Conservation (phyloP, 2,888 invertebrate genomes). For the Sarcophaga rosellei region DNA sequence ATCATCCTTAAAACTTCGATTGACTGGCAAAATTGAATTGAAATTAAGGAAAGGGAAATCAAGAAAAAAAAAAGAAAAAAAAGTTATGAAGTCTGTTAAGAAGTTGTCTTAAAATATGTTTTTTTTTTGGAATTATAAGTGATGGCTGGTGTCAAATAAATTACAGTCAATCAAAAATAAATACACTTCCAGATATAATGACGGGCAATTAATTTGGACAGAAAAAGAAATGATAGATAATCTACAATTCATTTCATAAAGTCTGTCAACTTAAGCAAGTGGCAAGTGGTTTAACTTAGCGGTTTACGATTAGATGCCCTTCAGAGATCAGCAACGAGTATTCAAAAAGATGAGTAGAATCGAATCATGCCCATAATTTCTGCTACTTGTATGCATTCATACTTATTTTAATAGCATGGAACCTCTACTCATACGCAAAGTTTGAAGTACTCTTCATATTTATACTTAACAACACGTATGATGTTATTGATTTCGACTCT, state of each 20-base stretch:
- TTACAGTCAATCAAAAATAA: slow-evolving; percentile 20
- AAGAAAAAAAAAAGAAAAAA: not conserved
- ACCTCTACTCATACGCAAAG: too few species aligned
- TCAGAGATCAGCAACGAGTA: too few species aligned
- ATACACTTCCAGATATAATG: not conserved
- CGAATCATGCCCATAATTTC: too few species aligned
- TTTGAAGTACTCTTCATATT: too few species aligned
- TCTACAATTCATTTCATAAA: not conserved
- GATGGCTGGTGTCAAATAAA: slow-evolving; percentile 1
- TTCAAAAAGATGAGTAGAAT: too few species aligned
- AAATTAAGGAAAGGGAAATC: not conserved
- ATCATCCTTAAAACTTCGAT: slow-evolving; percentile 6
- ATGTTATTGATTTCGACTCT: too few species aligned
- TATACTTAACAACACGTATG: too few species aligned
- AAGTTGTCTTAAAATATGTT: not conserved
- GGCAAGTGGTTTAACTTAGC: too few species aligned
- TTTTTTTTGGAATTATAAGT: not conserved
- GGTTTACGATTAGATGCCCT: too few species aligned
- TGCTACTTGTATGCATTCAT: too few species aligned
- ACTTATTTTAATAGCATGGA: too few species aligned
- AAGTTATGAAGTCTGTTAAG: not conserved
- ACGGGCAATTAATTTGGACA: slow-evolving; percentile 5
- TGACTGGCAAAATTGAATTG: not conserved
- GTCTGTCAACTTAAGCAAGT: not conserved
- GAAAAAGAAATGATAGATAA: not conserved